Evolutionary conservation across 2,888 invertebrate species (phyloP), one percentile per base, ranked within the genome.

Genomic region (Clivina fossor): DNA sequence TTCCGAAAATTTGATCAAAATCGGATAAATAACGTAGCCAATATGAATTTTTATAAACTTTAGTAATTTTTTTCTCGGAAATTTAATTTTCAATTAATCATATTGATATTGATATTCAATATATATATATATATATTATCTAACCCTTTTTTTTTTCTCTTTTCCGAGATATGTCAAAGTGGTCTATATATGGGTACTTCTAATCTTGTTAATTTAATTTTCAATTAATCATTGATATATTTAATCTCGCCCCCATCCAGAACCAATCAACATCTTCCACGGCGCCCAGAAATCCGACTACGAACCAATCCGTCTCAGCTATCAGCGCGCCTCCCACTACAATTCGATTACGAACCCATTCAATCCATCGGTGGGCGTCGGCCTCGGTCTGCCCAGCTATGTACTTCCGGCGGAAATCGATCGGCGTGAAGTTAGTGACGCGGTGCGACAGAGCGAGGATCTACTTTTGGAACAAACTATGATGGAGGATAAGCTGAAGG

Each of bases 321-420:
- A 93, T 74, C 93, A 93, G 70, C 80, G 88, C 64, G 87, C 86
- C 68, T 84, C 86, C 54, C 93, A 93, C 74, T 93, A 93, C 69
- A 93, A 93, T 75, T 90, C 90, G 40, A 85, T 93, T 60, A 82
- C 91, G 44, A 88, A 93, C 74, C 93, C 93, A 0, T 87, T 84
- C 66, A 88, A 88, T 71, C 84, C 85, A 24, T 84, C 84, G 1
- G 83, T 93, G 43, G 92, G 92, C 15, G 88, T 92, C 24, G 91
- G 91, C 2, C 77, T 93, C 20, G 92, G 92, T 30, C 78, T 93
- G 65, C 91, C 93, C 54, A 85, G 85, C 58, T 85, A 83, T 68
- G 85, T 86, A 67, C 63, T 68, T 8, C 88, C 90, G 37, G 86
- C 86, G 63, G 74, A 85, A 57, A 83, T 86, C 44, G 87, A 88